A percentile compares a stretch with the other conserved stretches of the same genome.
phyloP scores from a whole-genome alignment of 1,140 invertebrate genomes.

The Heliothis subflexa region DNA sequence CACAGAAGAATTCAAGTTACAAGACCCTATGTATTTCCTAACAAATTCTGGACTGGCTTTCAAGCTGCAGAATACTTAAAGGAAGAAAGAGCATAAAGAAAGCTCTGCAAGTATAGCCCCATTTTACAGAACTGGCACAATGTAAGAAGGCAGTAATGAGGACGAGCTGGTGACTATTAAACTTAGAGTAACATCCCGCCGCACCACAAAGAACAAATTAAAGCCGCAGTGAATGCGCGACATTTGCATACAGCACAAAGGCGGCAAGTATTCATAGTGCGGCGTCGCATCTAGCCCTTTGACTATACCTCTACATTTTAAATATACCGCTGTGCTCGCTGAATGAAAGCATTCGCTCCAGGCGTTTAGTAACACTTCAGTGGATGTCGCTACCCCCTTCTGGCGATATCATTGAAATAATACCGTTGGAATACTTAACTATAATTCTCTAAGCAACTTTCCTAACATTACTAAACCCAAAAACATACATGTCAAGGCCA shows the following conservation, averaged over 20 bases:
- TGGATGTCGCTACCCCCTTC: slow-evolving; percentile 14
- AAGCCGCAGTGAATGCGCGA: not conserved
- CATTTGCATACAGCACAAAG: slow-evolving; percentile 27
- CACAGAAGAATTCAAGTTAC: not conserved
- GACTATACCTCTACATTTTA: slow-evolving; percentile 33
- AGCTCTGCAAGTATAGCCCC: slow-evolving; percentile 1
- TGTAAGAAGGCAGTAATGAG: slow-evolving; percentile 28
- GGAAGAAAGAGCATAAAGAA: slow-evolving; percentile 13
- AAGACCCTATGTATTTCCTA: too few relatives aligned
- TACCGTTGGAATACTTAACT: not conserved
- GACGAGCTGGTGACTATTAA: not conserved
- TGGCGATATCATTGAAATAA: not conserved
- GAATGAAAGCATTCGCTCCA: slow-evolving; percentile 27
- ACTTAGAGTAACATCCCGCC: not conserved
- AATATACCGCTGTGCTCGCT: slow-evolving; percentile 11
- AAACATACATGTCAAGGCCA: too few relatives aligned
- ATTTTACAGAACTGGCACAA: slow-evolving; percentile 12
- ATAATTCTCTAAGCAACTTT: not conserved
- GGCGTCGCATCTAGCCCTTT: slow-evolving; percentile 3
- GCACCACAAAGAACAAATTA: slow-evolving; percentile 36
- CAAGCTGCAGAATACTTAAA: not conserved
- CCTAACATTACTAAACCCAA: not conserved
- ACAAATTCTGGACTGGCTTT: too few relatives aligned
- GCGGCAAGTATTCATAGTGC: not conserved
- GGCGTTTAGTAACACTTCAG: slow-evolving; percentile 35